Base-by-base conservation (phyloP, 2,797 vertebrate species). In the Meda fulgida region DNA sequence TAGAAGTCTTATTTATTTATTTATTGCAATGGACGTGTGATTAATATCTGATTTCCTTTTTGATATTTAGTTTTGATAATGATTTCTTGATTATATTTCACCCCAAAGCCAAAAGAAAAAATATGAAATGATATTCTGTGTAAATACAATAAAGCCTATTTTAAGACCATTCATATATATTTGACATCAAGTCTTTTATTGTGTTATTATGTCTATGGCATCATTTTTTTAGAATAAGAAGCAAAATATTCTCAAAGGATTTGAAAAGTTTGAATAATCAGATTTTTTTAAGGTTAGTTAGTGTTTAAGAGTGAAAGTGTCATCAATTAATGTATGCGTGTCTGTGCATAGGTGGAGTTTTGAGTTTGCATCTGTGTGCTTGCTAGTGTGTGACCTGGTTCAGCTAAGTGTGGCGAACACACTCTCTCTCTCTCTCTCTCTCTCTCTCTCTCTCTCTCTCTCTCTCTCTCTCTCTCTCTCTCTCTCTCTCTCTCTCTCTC, bases 381-480 rank as follows among this genome's bases (percentile, higher is more conserved):
- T 71, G 51, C 72, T 60, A 78, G 73, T 83, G 65, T 80, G 91
- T 94, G 94, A 94, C 94, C 93, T 93, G 93, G 92, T 94, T 95
- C 92, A 87, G 91, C 89, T 90, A 86, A 83, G 92, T 92, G 92
- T 94, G 79, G 93, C 90, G 90, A 94, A 93, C 92, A 1, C 5
- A 1, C 36, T 70, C 76, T 70, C 65, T 78, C 65, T 69, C 75
- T 40, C 40, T 43, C 38, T 53, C 19, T 53, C 19, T 53, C 51
- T 53, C 7, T 34, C 75, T 43, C 34, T 58, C 38, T 78, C 75
- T 80, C 65, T 84, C 65, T 69, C 75, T 40, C 38, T 40, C 38
- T 53, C 19, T 53, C 51, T 53, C 51, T 53, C 3, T 34, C 75
- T 43, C 34, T 58, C 38, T 78, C 76, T 70, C 65, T 84, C 65